Percentiles rank a stretch among this genome's conserved stretches.
Evolutionary conservation across 1,140 invertebrate species (phyloP).

Genomic region (Drosophila ficusphila): DNA sequence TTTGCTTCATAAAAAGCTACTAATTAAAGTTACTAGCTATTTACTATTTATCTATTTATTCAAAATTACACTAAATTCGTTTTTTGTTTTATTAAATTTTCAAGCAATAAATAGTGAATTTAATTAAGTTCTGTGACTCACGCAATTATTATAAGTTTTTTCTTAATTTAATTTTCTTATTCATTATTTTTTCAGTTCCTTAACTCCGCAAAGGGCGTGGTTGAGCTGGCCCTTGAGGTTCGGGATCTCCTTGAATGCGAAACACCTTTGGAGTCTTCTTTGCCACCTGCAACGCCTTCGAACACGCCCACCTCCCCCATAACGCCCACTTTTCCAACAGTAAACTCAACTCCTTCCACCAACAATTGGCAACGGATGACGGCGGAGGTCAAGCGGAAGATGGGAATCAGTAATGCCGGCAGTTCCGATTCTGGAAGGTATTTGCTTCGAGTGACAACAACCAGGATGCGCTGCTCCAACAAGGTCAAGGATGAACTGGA

Average conservation of each 20-base stretch:
- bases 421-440: conserved; percentile 31
- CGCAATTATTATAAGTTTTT: too few species aligned
- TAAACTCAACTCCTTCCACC: background rate
- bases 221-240: conserved; percentile 73
- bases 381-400: conserved; percentile 74
- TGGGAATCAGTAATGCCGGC: conserved; percentile 69
- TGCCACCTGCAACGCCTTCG: background rate
- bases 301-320: background rate
- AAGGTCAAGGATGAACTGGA: conserved; percentile 83
- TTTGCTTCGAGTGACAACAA: conserved; percentile 65
- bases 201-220: conserved; percentile 72
- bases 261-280: background rate
- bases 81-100: too few species aligned
- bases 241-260: conserved; percentile 59
- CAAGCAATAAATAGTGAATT: too few species aligned
- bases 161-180: background rate
- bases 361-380: conserved; percentile 76
- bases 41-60: too few species aligned
- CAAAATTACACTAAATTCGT: too few species aligned
- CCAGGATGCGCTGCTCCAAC: conserved; percentile 80
- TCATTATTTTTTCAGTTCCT: conserved; percentile 45
- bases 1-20: too few species aligned
- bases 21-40: too few species aligned
- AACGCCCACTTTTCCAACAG: too few species aligned
- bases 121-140: too few species aligned